Evolutionary conservation across 2,888 invertebrate genomes (phyloP).

Genomic region (Eustalomyia histrio): DNA sequence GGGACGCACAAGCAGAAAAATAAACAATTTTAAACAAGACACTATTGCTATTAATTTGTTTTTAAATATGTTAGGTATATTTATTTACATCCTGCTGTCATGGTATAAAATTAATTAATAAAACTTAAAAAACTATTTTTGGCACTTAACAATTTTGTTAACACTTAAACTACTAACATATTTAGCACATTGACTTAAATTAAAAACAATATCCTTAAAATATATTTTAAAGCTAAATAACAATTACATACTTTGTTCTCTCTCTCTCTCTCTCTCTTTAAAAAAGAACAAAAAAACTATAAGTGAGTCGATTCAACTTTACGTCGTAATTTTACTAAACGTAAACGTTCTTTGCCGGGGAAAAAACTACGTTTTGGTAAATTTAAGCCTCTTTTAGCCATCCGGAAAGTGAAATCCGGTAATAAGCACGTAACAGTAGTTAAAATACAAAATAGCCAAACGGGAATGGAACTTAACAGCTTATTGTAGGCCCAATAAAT

Average conservation of each 20-base stretch:
- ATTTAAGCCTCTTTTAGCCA: constrained; percentile 72
- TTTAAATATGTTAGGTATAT: no score
- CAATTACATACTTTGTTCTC: constrained; percentile 21
- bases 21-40: no score
- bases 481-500: constrained; percentile 83
- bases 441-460: constrained; percentile 82
- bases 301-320: constrained; percentile 73
- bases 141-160: constrained; percentile 53
- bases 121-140: constrained; percentile 54
- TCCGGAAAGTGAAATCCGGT: constrained; percentile 81
- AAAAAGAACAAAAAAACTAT: constrained; percentile 56
- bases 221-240: constrained; percentile 47
- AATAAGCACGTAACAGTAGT: constrained; percentile 80
- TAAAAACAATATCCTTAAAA: not conserved
- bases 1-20: no score
- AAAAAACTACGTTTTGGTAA: constrained; percentile 74
- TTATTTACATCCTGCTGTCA: constrained; percentile 59
- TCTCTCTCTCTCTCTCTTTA: not conserved
- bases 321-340: constrained; percentile 68
- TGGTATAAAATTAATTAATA: constrained; percentile 60
- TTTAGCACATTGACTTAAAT: not conserved
- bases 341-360: constrained; percentile 72
- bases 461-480: constrained; percentile 81
- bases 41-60: no score
- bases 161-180: constrained; percentile 26